Evolutionary conservation across 2,888 invertebrate genomes (phyloP).

Genomic region (Cosmia trapezina): DNA sequence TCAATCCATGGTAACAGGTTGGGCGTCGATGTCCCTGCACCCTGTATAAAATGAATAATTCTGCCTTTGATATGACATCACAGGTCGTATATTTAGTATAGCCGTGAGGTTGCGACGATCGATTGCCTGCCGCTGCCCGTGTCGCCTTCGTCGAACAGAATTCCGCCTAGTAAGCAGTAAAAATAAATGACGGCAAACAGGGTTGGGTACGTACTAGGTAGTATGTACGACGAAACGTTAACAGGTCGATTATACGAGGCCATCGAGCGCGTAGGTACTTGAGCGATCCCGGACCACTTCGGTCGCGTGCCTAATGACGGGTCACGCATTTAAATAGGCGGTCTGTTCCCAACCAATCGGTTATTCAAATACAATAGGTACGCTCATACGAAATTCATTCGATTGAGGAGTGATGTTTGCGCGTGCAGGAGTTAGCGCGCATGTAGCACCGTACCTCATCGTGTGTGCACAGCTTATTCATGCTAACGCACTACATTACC

Average conservation of each 20-base stretch:
- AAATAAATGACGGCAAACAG: slow-evolving; percentile 80
- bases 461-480: slow-evolving; percentile 36
- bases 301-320: slow-evolving; percentile 85
- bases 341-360: slow-evolving; percentile 79
- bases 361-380: slow-evolving; percentile 74
- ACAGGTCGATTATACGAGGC: slow-evolving; percentile 87
- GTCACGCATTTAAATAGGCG: slow-evolving; percentile 88
- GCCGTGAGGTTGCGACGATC: slow-evolving; percentile 52
- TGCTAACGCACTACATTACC: slow-evolving; percentile 49
- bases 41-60: slow-evolving; percentile 43
- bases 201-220: slow-evolving; percentile 66
- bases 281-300: slow-evolving; percentile 75
- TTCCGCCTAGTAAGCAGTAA: slow-evolving; percentile 77
- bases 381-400: slow-evolving; percentile 77
- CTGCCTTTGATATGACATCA: slow-evolving; percentile 45
- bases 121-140: slow-evolving; percentile 43
- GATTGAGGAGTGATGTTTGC: slow-evolving; percentile 68
- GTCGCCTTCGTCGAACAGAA: slow-evolving; percentile 67
- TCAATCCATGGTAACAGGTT: too few relatives aligned
- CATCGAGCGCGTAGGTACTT: slow-evolving; percentile 78
- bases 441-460: not conserved
- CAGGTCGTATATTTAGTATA: slow-evolving; percentile 45
- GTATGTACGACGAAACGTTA: slow-evolving; percentile 79
- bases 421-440: slow-evolving; percentile 12
- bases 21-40: too few relatives aligned